Evolutionary conservation across 1,140 invertebrate genomes (phyloP), one percentile per base, ranked within the genome.

Genomic region (Lepidostoma basale): DNA sequence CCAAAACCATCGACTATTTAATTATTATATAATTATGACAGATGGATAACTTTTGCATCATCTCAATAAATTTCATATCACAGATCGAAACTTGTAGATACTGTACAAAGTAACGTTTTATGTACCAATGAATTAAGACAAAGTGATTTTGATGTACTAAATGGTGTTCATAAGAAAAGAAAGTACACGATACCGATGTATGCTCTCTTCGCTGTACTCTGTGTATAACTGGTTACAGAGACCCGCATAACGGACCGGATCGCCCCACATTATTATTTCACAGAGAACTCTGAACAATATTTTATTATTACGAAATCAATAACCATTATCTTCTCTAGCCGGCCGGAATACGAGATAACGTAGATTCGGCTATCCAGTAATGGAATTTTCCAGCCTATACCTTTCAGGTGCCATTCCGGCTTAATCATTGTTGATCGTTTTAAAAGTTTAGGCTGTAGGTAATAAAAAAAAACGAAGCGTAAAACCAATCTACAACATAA

Each of bases 201-300:
- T n/a, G n/a, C n/a, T n/a, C n/a, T n/a, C n/a, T n/a, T n/a, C n/a
- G n/a, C n/a, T n/a, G n/a, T n/a, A n/a, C n/a, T n/a, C n/a, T n/a
- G n/a, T n/a, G n/a, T 49, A 49, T 49, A 49, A 49, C 45, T 49
- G 45, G 45, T 49, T 23, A 49, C 45, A 20, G 22, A 20, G 45
- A n/a, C n/a, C n/a, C 45, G 18, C 25, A 49, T 49, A 49, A 49
- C 45, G 45, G 45, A 23, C 25, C 45, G 22, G 22, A 23, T 49
- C 45, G 45, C 45, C 45, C 45, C 45, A 49, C 45, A 47, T 49
- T 49, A 49, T 49, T 49, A 49, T 49, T 49, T 49, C 45, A 49
- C 45, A 49, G 45, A 49, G 20, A 49, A 49, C 45, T 49, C 22
- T 23, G 45, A 22, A 49, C 45, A 49, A 23, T 49, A 49, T 22